phyloP scores from a whole-genome alignment of 2,888 invertebrate species.

The Tridacna crocea region DNA sequence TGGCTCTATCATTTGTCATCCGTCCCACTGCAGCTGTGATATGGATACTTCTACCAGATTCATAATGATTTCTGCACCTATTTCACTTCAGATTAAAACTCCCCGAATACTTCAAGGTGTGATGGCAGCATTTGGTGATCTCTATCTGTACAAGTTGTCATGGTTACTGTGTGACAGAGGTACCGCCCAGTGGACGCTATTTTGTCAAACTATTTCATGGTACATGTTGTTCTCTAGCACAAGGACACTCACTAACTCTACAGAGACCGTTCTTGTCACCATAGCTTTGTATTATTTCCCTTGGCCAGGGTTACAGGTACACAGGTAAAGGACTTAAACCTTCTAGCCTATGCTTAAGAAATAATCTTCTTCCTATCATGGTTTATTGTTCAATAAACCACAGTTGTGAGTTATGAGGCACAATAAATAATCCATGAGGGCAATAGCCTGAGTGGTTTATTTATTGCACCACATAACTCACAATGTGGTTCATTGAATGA shows the following conservation, averaged over 20 bases:
- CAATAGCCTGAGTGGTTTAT: no score
- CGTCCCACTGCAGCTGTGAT: slow-evolving; percentile 94
- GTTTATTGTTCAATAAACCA: no score
- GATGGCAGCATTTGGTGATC: slow-evolving; percentile 91
- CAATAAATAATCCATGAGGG: no score
- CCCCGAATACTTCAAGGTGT: slow-evolving; percentile 93
- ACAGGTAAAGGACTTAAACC: slow-evolving; percentile 25
- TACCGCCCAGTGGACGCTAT: slow-evolving; percentile 89
- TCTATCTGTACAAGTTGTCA: slow-evolving; percentile 87
- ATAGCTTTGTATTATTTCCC: slow-evolving; percentile 90
- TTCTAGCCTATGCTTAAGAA: background rate
- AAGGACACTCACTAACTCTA: slow-evolving; percentile 93
- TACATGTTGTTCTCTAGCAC: slow-evolving; percentile 96
- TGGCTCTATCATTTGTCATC: slow-evolving; percentile 89
- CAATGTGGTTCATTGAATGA: no score
- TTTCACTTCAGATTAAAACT: slow-evolving; percentile 87
- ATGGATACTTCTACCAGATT: slow-evolving; percentile 90
- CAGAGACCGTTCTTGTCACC: slow-evolving; percentile 92
- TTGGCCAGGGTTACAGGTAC: slow-evolving; percentile 75
- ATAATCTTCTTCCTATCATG: no score
- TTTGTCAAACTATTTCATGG: slow-evolving; percentile 92
- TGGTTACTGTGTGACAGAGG: slow-evolving; percentile 84
- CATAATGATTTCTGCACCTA: no score
- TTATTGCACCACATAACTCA: no score
- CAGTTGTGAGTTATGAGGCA: no score